Evolutionary conservation across 2,888 invertebrate genomes (phyloP).

Genomic region (Tinea pellionella): DNA sequence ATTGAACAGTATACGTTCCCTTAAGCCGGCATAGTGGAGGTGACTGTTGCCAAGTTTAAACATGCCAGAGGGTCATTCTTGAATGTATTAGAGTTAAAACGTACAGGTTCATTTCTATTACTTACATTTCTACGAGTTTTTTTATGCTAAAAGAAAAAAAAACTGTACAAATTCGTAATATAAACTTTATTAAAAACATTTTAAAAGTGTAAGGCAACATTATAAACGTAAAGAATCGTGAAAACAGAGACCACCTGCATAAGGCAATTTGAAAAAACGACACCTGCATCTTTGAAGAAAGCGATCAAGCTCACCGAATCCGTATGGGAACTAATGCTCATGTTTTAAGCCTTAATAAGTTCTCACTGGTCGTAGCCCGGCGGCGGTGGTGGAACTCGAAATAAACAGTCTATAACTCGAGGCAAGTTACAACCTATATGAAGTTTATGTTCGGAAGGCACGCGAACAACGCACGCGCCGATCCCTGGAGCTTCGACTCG

Average conservation of each 20-base stretch:
- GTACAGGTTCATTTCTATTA: too few relatives aligned
- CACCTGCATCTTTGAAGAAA: constrained; percentile 11
- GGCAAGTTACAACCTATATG: constrained; percentile 14
- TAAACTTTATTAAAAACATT: too few relatives aligned
- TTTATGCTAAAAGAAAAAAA: too few relatives aligned
- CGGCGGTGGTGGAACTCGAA: constrained; percentile 17
- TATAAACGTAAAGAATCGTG: background rate
- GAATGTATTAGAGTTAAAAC: too few relatives aligned
- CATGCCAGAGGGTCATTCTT: too few relatives aligned
- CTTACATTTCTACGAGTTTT: too few relatives aligned
- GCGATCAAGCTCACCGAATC: constrained; percentile 8
- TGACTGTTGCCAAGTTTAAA: too few relatives aligned
- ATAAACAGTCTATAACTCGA: constrained; percentile 15
- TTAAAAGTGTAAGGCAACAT: too few relatives aligned
- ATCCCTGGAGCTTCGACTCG: background rate
- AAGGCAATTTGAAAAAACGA: background rate
- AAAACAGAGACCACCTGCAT: constrained; percentile 8
- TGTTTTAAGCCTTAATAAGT: constrained; percentile 12
- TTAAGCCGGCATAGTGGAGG: too few relatives aligned
- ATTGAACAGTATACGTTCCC: too few relatives aligned
- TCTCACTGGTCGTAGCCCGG: constrained; percentile 18
- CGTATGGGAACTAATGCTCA: constrained; percentile 12
- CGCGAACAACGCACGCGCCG: constrained; percentile 26
- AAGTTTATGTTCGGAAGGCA: constrained; percentile 23
- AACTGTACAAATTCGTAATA: too few relatives aligned